These are phyloP conservation scores for Papilio xuthus DNA, from an alignment of 1,140 invertebrate genomes.

Conservation along the genomic window DNA sequence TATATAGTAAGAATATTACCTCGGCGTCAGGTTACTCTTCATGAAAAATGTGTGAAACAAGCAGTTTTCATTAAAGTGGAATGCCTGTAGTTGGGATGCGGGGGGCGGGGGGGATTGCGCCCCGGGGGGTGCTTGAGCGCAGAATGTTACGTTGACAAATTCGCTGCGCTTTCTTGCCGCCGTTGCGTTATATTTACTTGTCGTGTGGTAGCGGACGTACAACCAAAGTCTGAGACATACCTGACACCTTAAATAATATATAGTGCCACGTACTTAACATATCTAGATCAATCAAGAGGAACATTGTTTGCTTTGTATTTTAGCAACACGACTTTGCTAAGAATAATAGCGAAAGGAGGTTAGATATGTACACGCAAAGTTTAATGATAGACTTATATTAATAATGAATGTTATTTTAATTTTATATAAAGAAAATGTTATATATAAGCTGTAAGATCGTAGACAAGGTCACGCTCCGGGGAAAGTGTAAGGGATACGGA, in stretches of 20 bases:
- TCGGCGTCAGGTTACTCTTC: slow-evolving; percentile 3
- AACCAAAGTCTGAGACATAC: neutral
- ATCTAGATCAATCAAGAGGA: neutral
- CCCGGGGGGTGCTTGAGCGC: slow-evolving; percentile 15
- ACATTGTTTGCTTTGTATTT: no score
- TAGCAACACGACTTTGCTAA: no score
- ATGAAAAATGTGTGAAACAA: slow-evolving; percentile 22
- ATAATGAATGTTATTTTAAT: neutral
- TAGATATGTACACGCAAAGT: no score
- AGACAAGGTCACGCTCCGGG: neutral
- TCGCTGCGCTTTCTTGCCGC: slow-evolving; percentile 4
- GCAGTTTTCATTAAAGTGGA: slow-evolving; percentile 23
- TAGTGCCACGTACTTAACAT: neutral
- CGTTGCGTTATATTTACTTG: slow-evolving; percentile 7
- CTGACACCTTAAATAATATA: neutral
- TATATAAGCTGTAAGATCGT: neutral
- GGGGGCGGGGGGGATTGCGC: neutral
- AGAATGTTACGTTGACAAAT: slow-evolving; percentile 23
- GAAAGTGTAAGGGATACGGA: neutral
- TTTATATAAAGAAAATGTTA: neutral
- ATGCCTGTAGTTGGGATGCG: neutral
- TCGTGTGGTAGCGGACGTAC: neutral
- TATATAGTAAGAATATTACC: neutral
- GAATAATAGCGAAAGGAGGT: no score
- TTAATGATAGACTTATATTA: no score